Percentiles rank a stretch among this genome's conserved stretches.
phyloP scores from a whole-genome alignment of 2,113 vertebrate species.

The Peromyscus maniculatus region DNA sequence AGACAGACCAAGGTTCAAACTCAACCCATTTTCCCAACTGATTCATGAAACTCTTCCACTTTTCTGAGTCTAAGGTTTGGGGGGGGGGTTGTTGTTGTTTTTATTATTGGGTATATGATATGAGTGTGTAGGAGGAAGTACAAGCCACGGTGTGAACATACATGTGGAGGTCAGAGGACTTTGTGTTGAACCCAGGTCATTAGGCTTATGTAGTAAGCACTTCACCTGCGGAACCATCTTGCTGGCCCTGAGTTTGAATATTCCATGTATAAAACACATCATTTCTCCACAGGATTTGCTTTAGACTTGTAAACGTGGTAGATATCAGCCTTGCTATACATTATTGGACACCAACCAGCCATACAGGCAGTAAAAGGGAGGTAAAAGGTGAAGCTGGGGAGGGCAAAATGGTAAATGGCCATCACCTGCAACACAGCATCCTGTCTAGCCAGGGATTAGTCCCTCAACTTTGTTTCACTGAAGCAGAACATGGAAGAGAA shows the following conservation, averaged over 20 bases:
- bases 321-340: background rate
- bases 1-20: background rate
- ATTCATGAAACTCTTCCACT: background rate
- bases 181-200: background rate
- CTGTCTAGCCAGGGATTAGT: background rate
- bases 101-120: background rate
- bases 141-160: background rate
- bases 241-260: background rate
- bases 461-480: background rate
- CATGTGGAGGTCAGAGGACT: background rate
- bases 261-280: background rate
- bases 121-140: background rate
- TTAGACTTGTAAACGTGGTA: conserved; percentile 11
- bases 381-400: background rate
- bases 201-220: background rate
- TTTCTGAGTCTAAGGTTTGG: background rate
- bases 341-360: background rate
- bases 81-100: background rate
- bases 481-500: background rate
- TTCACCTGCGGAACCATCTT: background rate
- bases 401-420: background rate
- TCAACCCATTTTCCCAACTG: background rate
- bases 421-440: background rate
- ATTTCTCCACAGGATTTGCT: background rate
- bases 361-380: background rate